Conservation (phyloP, 2,797 vertebrate genomes). For the Onychomys arenicola region DNA sequence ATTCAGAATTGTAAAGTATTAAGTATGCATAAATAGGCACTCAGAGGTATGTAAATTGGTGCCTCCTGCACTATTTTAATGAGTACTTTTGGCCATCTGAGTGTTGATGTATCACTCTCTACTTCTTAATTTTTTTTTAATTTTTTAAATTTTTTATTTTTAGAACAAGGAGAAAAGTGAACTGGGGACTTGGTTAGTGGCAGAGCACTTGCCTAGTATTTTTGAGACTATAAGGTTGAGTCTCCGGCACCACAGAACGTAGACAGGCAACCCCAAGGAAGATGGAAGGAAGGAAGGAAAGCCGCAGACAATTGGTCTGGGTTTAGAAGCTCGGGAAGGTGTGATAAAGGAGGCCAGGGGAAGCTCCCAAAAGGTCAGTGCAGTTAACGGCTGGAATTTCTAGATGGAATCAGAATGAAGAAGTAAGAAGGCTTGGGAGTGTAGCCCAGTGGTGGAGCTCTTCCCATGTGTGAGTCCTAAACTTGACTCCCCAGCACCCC, state of each 20-base stretch:
- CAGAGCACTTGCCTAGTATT: not conserved
- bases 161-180: not conserved
- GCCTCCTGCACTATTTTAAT: slow-evolving; percentile 23
- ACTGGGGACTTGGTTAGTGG: not conserved
- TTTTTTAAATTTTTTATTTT: not conserved
- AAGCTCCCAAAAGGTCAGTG: not conserved
- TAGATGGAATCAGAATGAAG: not conserved
- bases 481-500: too few relatives aligned
- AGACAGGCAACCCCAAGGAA: not conserved
- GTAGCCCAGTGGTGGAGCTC: not conserved
- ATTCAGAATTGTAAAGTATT: not conserved
- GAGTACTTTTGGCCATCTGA: not conserved
- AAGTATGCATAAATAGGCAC: not conserved
- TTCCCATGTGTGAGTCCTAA: not conserved
- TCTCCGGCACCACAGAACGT: not conserved
- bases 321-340: slow-evolving; percentile 8
- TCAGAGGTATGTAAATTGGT: not conserved
- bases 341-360: not conserved
- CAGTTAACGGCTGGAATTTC: slow-evolving; percentile 9
- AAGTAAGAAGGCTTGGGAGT: not conserved
- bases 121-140: not conserved
- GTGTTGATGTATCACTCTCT: not conserved
- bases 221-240: not conserved
- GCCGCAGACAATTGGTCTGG: not conserved
- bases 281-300: not conserved